Evolutionary conservation across 2,113 vertebrate species (phyloP), one percentile per base, ranked within the genome.

Genomic region (Oceanites oceanicus): DNA sequence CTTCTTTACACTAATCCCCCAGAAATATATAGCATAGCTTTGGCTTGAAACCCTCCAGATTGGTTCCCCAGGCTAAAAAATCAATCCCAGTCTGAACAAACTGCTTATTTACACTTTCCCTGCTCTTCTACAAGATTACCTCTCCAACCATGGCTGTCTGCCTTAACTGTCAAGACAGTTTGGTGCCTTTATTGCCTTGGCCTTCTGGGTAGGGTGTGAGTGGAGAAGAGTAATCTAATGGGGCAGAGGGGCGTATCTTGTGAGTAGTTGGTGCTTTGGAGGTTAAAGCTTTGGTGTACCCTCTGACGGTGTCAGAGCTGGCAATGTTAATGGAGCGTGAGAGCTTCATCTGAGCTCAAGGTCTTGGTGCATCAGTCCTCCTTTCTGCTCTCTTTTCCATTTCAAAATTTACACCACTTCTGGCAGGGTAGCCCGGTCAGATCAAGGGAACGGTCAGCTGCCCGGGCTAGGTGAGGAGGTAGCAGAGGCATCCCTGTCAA

Each of bases 1-100:
- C 93, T 91, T 88, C 78, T 90, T 90, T 91, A 86, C 84, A 36
- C 22, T 94, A 96, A 95, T 92, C 73, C 63, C n/a, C 53, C 36
- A 84, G 84, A 88, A 94, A 87, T 92, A 71, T 27, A 13, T 90
- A 65, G 70, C 83, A 75, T 58, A 89, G 56, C 61, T 92, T 81
- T 89, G 86, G 72, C 73, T 95, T 84, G 56, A 89, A 92, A 65
- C 44, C 45, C 36, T 87, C 45, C 40, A 61, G 34, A 70, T 94
- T 72, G 36, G 27, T 91, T 92, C 10, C 22, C 34, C 16, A 11
- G 61, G 19, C 30, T 81, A 75, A 81, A 75, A 23, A 27, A 59
- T 94, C 38, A 83, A 8, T 61, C 49, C 38, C 1, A 2, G 15
- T n/a, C 47, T 49, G 44, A 91, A 65, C 16, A 80, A 92, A 86